Evolutionary conservation across 2,888 invertebrate species (phyloP), one percentile per base, ranked within the genome.

Genomic region (Habroteleia sp.): DNA sequence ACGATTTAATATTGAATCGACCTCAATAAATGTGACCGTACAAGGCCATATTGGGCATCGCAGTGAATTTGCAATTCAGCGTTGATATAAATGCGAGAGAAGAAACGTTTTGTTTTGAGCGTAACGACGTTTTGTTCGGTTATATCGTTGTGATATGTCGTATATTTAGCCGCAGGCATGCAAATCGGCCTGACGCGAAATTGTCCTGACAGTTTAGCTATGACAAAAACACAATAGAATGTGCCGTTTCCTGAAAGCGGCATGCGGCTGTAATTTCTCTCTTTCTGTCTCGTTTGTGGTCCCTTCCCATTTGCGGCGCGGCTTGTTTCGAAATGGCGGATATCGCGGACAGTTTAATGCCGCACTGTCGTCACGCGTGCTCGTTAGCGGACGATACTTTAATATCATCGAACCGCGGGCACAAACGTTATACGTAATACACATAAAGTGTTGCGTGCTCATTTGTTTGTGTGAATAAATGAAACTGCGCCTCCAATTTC

Each of bases 181-280:
- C 81, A 82, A 83, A 83, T 82, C 80, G 81, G 77, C 77, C 62
- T 76, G 78, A 77, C 77, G 82, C 80, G 75, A 85, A 84, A 87
- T 86, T 85, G 82, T 83, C 81, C 82, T 84, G 87, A 86, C 88
- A 87, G 87, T 87, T 88, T 86, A 88, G 85, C 87, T 86, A 87
- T 85, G 87, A 86, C 87, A 86, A 86, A 85, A 82, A 83, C 82
- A 88, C 88, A 88, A 88, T 88, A 87, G 87, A 87, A 87, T 87
- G 81, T 81, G 81, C 78, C 83, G 86, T 85, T 88, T 88, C 88
- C 88, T 86, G 87, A 84, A 82, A 77, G 81, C 82, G 80, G 81
- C 86, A 83, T 84, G 84, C 83, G 79, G 78, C 77, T 76, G 81
- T 81, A 83, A 84, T 81, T 84, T 82, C 82, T 81, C 83, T 78